Base-by-base conservation (phyloP, 64 coral and sea anemone genomes). In the Orbicella faveolata region DNA sequence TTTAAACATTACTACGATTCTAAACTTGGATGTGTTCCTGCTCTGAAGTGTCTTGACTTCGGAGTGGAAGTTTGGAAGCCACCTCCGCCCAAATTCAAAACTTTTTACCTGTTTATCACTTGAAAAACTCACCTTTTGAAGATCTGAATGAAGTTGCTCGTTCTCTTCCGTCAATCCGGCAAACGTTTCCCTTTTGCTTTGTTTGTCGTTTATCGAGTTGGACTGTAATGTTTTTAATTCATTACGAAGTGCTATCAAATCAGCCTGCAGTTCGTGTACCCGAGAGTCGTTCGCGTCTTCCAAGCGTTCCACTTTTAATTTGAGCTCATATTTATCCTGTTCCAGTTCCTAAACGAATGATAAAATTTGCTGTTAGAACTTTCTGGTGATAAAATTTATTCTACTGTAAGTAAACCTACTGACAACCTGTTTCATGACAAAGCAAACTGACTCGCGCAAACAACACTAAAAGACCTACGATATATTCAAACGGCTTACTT, bases 321-420 rank as follows among this genome's bases (percentile, higher is more conserved):
- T 88, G 21, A 91, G 54, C 80, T 96, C 95, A 23, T 96, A 84
- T 75, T 94, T 96, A 81, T 96, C 92, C 64, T 96, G 95, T 85
- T 96, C 92, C 7, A 94, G 67, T 75, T 93, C 91, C 95, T 96
- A 48, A 75, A 30, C 80, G 67, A 80, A 23, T 88, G 36, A 88
- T 74, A 63, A 63, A 82, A 30, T 63, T 62, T 85, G 53, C 48
- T 5, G 33, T 85, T 72, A 36, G 68, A 82, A 75, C 18, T 84
- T 61, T 77, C 63, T 30, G 41, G 48, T 89, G 34, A 77, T 36
- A 88, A 88, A 75, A 36, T 18, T 73, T 7, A 20, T 9, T 15
- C 3, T 66, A 88, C 82, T 9, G n/a, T 26, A 59, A 34, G 52
- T 74, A 6, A 84, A 55, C 64, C 77, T 51, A 26, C 10, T 77